A percentile compares a stretch with the other conserved stretches of the same genome.
phyloP scores from a whole-genome alignment of 2,888 invertebrate genomes.

The Pandemis corylana region DNA sequence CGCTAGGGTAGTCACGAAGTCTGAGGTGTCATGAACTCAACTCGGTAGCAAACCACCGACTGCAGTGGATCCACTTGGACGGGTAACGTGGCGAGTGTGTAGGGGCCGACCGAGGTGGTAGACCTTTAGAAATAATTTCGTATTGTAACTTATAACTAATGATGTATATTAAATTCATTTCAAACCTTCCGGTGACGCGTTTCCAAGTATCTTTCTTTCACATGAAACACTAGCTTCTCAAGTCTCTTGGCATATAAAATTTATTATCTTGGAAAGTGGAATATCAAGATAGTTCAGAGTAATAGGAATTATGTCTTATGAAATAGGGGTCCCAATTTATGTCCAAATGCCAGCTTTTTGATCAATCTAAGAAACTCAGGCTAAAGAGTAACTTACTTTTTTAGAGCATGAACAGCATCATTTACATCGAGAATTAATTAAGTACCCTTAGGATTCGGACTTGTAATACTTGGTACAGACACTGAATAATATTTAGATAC shows the following conservation, averaged over 20 bases:
- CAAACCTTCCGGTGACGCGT: not conserved
- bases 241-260: not conserved
- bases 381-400: not conserved
- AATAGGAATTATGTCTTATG: slow-evolving; percentile 9
- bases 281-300: not conserved
- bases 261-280: slow-evolving; percentile 7
- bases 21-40: slow-evolving; percentile 9
- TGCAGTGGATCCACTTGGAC: slow-evolving; percentile 13
- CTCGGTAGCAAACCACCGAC: slow-evolving; percentile 10
- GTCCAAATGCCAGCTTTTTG: not conserved
- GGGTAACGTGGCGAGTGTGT: slow-evolving; percentile 22
- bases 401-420: not conserved
- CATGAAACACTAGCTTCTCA: not conserved
- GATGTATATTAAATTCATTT: slow-evolving; percentile 2
- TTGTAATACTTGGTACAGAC: not conserved
- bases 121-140: slow-evolving; percentile 19
- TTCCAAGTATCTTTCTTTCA: not conserved
- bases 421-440: not conserved
- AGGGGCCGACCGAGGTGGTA: slow-evolving; percentile 15
- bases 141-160: not conserved
- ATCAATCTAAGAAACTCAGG: not conserved
- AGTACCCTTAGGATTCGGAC: not conserved
- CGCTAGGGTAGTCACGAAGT: slow-evolving; percentile 15
- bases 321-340: slow-evolving; percentile 29
- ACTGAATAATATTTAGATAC: not conserved